Conservation (phyloP, 2,113 vertebrate genomes). For the Podocnemis expansa region DNA sequence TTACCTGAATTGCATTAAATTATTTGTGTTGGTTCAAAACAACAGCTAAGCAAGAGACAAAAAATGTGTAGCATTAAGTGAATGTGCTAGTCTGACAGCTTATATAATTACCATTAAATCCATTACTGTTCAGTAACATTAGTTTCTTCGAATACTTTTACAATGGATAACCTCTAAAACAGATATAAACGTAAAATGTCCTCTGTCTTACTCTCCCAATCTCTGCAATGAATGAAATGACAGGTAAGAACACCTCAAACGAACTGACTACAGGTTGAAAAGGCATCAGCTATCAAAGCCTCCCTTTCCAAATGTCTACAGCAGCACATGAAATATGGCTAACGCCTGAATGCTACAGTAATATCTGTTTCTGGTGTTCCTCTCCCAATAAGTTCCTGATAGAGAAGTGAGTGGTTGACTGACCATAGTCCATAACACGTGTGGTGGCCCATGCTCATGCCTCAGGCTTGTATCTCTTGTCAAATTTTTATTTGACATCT, state of each 20-base stretch:
- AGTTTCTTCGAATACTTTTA: not conserved
- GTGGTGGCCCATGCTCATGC: accelerated
- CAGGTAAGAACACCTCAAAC: not conserved
- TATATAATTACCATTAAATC: not conserved
- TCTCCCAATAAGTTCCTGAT: not conserved
- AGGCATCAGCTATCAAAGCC: not conserved
- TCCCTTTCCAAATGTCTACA: accelerated
- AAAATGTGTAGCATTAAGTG: not conserved
- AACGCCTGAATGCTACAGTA: not conserved
- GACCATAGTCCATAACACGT: not conserved
- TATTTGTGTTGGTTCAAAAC: accelerated
- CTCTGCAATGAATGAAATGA: not conserved
- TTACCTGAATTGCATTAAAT: accelerated
- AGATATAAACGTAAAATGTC: accelerated
- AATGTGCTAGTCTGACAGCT: not conserved
- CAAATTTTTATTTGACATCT: not conserved
- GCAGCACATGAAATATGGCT: accelerated
- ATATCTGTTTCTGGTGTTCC: not conserved
- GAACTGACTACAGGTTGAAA: not conserved
- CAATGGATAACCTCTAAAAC: not conserved
- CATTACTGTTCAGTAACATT: not conserved
- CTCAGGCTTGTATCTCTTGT: not conserved
- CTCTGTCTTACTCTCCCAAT: not conserved
- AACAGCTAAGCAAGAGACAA: not conserved
- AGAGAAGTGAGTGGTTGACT: not conserved